A percentile compares a stretch with the other conserved stretches of the same genome.
Conservation (phyloP, 2,888 invertebrate species). For the Camptogramma bilineatum region DNA sequence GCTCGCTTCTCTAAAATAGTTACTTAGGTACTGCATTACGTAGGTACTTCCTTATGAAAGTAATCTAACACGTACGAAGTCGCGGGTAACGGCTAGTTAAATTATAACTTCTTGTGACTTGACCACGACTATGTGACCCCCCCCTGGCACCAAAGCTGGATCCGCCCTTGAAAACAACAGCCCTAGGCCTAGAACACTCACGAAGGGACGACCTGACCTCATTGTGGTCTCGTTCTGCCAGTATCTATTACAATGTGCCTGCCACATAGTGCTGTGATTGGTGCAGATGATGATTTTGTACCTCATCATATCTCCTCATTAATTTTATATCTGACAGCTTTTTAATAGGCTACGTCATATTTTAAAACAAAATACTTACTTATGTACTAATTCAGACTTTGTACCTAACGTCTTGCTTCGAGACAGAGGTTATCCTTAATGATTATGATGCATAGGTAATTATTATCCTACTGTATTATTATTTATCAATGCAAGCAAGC, state of each 20-base stretch:
- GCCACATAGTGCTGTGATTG: conserved; percentile 19
- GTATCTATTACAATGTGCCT: conserved; percentile 32
- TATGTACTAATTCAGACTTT: no score
- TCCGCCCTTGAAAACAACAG: no score
- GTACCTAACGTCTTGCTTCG: neutral
- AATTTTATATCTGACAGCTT: no score
- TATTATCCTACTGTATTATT: neutral
- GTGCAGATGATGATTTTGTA: conserved; percentile 1
- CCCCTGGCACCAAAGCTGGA: no score
- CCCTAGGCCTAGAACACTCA: conserved; percentile 16
- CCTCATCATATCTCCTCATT: no score
- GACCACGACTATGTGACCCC: no score
- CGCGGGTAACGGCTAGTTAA: no score
- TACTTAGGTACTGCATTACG: no score
- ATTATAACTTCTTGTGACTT: no score
- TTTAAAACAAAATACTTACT: neutral
- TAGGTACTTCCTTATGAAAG: no score
- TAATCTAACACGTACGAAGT: no score
- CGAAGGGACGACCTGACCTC: conserved; percentile 36
- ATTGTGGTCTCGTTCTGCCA: conserved; percentile 41
- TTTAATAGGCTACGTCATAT: neutral
- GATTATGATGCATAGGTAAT: neutral
- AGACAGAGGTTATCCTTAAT: neutral
- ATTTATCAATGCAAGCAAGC: conserved; percentile 3
- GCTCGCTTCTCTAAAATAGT: no score